Evolutionary conservation across 2,113 vertebrate genomes (phyloP).

Genomic region (Equus quagga): DNA sequence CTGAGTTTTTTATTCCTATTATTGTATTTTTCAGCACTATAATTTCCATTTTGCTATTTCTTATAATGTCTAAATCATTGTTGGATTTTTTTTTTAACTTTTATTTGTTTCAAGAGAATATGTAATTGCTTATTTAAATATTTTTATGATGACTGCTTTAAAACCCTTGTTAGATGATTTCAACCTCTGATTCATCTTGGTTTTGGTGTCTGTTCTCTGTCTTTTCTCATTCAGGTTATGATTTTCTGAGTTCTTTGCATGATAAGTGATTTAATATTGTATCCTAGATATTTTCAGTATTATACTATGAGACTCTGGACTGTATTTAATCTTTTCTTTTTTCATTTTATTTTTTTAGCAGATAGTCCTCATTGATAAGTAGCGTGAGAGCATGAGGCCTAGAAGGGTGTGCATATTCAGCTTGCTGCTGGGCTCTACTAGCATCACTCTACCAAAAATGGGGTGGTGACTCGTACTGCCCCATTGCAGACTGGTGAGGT

Average conservation of each 20-base stretch:
- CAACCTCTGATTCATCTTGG: neutral
- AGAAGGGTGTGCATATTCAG: neutral
- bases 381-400: too few species aligned
- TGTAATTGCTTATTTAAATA: neutral
- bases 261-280: neutral
- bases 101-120: neutral
- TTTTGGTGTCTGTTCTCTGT: neutral
- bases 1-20: neutral
- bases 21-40: neutral
- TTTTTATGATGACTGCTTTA: neutral
- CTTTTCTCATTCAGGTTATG: neutral
- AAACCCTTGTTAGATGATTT: neutral
- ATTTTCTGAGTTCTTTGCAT: neutral
- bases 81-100: neutral
- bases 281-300: neutral
- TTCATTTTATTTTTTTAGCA: too few species aligned
- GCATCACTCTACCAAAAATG: neutral
- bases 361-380: accelerated
- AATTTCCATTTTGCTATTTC: neutral
- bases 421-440: neutral
- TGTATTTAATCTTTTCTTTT: neutral
- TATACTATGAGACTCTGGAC: neutral
- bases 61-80: neutral
- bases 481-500: neutral
- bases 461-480: neutral